A percentile compares a stretch with the other conserved stretches of the same genome.
These are phyloP conservation scores for Salminus brasiliensis DNA, from an alignment of 2,113 vertebrate species.

Conservation along the genomic window DNA sequence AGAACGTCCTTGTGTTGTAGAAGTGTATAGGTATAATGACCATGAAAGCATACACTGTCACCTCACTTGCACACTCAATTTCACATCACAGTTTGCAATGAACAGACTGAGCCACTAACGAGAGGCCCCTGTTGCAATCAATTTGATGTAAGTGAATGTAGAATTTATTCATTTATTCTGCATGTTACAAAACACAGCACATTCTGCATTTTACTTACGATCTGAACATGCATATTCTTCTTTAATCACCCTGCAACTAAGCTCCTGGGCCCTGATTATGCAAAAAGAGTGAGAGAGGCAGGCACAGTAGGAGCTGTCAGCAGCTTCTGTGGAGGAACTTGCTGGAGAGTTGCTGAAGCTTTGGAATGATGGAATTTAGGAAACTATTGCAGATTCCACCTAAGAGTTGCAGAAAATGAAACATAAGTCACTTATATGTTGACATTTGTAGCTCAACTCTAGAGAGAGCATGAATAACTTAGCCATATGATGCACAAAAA, in stretches of 20 bases:
- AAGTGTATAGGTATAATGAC: too few species aligned
- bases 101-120: too few species aligned
- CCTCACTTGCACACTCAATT: too few species aligned
- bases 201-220: neutral
- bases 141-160: too few species aligned
- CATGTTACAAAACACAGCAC: too few species aligned
- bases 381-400: neutral
- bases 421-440: neutral
- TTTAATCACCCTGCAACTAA: neutral
- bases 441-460: constrained; percentile 18
- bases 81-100: too few species aligned
- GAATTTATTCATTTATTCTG: too few species aligned
- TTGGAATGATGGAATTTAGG: neutral
- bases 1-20: too few species aligned
- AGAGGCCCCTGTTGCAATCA: too few species aligned
- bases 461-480: constrained; percentile 16
- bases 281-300: neutral
- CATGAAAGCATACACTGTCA: too few species aligned
- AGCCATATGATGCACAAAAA: neutral
- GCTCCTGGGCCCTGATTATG: too few species aligned
- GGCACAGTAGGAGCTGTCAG: neutral
- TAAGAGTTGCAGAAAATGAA: neutral
- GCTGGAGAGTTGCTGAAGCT: neutral
- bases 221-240: neutral
- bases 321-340: neutral